Evolutionary conservation across 2,888 invertebrate genomes (phyloP).

Genomic region (Troides helena): DNA sequence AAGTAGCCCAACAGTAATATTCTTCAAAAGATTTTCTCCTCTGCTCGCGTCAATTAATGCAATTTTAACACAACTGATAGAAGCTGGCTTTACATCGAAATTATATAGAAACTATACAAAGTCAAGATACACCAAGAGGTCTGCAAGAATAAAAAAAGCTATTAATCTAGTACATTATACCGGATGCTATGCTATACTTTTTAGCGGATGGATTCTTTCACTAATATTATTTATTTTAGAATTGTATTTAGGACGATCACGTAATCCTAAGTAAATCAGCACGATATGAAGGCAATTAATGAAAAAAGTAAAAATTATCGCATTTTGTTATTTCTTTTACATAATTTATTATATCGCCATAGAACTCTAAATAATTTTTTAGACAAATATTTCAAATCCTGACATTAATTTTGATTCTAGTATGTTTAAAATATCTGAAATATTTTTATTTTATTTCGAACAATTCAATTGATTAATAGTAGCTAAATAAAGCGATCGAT

Average conservation of each 20-base stretch:
- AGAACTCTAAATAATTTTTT: no score
- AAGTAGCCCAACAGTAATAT: conserved; percentile 53
- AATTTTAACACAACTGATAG: conserved; percentile 49
- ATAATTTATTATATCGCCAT: no score
- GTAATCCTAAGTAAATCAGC: conserved; percentile 1
- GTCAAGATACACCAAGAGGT: conserved; percentile 9
- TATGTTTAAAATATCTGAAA: no score
- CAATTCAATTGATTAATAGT: no score
- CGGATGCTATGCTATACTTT: conserved; percentile 58
- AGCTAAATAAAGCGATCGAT: no score
- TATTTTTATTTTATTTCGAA: no score
- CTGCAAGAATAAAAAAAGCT: conserved; percentile 37
- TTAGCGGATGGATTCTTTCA: conserved; percentile 55
- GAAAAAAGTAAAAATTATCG: no score
- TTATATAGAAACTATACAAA: conserved; percentile 46
- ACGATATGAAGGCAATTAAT: background rate
- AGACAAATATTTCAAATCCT: no score
- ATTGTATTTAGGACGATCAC: conserved; percentile 41
- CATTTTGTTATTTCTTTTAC: no score
- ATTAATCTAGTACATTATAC: conserved; percentile 56
- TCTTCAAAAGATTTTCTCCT: conserved; percentile 64
- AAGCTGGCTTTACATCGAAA: conserved; percentile 55
- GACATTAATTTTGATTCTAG: no score
- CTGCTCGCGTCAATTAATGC: conserved; percentile 46
- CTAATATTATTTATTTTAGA: conserved; percentile 50